A percentile compares a stretch with the other conserved stretches of the same genome.
Evolutionary conservation across 1,140 invertebrate genomes (phyloP).

Genomic region (Acromyrmex charruanus): DNA sequence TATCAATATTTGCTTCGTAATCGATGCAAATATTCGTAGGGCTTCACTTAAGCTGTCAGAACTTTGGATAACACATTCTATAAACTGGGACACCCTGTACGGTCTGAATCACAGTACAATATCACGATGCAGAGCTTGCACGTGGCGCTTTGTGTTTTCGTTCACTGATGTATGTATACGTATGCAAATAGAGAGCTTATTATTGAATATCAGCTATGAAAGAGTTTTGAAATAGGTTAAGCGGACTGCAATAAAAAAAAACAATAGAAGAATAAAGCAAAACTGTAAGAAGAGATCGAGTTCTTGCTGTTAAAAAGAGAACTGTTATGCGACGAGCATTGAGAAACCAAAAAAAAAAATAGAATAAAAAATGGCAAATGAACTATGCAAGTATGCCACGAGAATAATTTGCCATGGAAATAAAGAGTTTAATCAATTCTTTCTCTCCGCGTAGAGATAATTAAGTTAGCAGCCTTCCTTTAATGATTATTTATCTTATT

Average conservation of each 20-base stretch:
- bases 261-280: not conserved
- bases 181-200: conserved; percentile 57
- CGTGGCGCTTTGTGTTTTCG: conserved; percentile 55
- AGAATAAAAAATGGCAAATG: not conserved
- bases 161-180: conserved; percentile 57
- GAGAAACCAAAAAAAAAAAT: not conserved
- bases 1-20: conserved; percentile 45
- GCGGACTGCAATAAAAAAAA: conserved; percentile 20
- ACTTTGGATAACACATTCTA: conserved; percentile 42
- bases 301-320: conserved; percentile 13
- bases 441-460: not conserved
- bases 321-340: not conserved
- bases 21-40: conserved; percentile 47
- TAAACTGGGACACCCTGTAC: conserved; percentile 53
- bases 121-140: conserved; percentile 36
- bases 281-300: too few relatives aligned
- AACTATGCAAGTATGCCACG: not conserved
- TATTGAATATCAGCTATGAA: conserved; percentile 40
- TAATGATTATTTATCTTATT: not conserved
- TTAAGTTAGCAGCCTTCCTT: not conserved
- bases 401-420: not conserved
- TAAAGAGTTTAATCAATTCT: not conserved
- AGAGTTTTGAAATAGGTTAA: conserved; percentile 47
- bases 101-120: conserved; percentile 55
- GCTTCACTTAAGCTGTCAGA: conserved; percentile 53